Conservation (phyloP, 2,888 invertebrate species). For the Parthenolecanium corni region DNA sequence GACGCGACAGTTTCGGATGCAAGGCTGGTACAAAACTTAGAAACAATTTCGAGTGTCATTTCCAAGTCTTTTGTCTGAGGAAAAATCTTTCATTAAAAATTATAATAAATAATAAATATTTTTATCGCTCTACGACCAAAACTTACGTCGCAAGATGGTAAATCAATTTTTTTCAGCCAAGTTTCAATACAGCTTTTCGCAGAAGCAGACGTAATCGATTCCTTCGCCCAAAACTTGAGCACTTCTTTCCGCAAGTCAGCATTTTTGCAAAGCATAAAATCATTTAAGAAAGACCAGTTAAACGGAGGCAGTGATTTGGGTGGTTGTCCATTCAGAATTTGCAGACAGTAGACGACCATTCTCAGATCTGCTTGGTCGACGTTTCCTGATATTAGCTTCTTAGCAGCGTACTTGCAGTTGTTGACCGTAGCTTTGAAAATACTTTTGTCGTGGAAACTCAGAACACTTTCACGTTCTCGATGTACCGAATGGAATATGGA, state of each 20-base stretch:
- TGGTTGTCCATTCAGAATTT: slow-evolving; percentile 1
- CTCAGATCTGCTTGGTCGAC: not conserved
- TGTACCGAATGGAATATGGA: slow-evolving; percentile 4
- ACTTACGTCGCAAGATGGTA: not conserved
- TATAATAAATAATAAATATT: not conserved
- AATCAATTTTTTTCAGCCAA: not conserved
- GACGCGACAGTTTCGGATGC: not conserved
- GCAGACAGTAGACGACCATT: slow-evolving; percentile 2
- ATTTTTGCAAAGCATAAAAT: not conserved
- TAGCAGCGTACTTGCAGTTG: not conserved
- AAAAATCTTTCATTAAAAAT: not conserved
- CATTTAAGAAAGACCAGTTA: slow-evolving; percentile 3
- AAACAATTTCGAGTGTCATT: not conserved
- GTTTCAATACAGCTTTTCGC: not conserved
- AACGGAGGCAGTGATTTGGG: slow-evolving; percentile 1
- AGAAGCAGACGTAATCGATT: not conserved
- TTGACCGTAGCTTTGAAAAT: slow-evolving; percentile 5
- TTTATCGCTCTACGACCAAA: not conserved
- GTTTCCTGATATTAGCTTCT: not conserved
- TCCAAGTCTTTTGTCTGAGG: not conserved
- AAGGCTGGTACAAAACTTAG: not conserved
- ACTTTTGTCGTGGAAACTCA: slow-evolving; percentile 1
- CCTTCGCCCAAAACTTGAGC: not conserved
- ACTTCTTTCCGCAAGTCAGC: not conserved
- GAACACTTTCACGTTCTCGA: slow-evolving; percentile 3